Evolutionary conservation across 2,113 vertebrate genomes (phyloP).

Genomic region (Pseudois nayaur): DNA sequence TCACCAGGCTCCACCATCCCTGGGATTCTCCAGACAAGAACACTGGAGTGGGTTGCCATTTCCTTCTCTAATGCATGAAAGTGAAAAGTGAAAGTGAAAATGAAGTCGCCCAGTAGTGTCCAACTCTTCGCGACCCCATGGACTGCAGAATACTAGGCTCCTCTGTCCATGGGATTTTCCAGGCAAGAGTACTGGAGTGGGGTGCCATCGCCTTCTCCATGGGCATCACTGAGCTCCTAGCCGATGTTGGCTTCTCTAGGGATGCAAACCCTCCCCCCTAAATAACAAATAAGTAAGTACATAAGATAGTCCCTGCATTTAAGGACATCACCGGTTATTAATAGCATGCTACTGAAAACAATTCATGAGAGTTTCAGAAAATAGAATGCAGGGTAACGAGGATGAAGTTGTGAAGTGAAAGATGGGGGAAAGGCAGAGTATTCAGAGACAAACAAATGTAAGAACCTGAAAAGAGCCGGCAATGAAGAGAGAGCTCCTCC

Average conservation of each 20-base stretch:
- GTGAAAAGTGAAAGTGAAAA: background rate
- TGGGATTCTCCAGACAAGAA: background rate
- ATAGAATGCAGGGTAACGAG: background rate
- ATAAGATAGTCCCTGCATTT: background rate
- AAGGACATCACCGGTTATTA: background rate
- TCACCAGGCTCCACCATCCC: rapidly evolving
- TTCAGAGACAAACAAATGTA: background rate
- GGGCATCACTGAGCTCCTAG: background rate
- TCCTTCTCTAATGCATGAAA: background rate
- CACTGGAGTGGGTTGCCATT: background rate
- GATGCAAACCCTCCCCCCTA: background rate
- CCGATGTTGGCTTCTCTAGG: background rate
- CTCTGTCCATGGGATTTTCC: background rate
- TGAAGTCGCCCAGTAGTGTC: rapidly evolving
- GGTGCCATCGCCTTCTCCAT: background rate
- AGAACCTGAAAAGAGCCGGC: background rate
- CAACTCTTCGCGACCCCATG: rapidly evolving
- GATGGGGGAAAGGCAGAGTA: background rate
- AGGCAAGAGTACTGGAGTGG: background rate
- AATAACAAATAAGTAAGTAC: background rate
- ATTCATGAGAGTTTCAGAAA: background rate
- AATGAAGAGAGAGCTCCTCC: rapidly evolving
- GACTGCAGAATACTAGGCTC: background rate
- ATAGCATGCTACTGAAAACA: background rate
- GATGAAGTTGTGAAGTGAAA: background rate